Base-by-base conservation (phyloP, 2,797 vertebrate species). In the Propithecus deckenii region DNA sequence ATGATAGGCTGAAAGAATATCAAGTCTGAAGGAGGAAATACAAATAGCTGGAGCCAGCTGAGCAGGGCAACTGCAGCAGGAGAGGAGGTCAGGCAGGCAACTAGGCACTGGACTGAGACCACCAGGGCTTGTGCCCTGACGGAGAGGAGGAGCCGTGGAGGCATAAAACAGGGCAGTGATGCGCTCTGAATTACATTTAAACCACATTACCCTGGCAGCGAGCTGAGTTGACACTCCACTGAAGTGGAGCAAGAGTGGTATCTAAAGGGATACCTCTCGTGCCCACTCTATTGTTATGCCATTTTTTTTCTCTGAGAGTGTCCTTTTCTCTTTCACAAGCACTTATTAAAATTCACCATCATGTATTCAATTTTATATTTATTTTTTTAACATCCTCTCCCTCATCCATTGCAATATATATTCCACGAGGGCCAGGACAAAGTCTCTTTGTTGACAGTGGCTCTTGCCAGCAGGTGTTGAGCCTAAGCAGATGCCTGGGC, bases 161-260 rank as follows among this genome's bases (percentile, higher is more conserved):
- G 55, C 0, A 4, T 12, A 28, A 15, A 48, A 32, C 25, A 30
- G 1, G 25, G 28, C 5, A 8, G 3, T 6, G 4, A 2, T 15
- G 3, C 28, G 7, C 5, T 59, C 84, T 20, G 14, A 46, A 18
- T 48, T 38, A 46, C 4, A 2, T 38, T 84, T 32, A 38, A 28
- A 32, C 41, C 4, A 0, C 2, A 46, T 20, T 3, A 15, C 7
- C 1, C 0, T 30, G 12, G 22, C 20, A 48, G 10, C 1, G 1
- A n/a, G 32, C 23, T 32, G 8, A 10, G 1, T 17, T 41, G 48
- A 52, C 20, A 30, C 11, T 25, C 3, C 7, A 17, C 30, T 32
- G 23, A 28, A 48, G 3, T 18, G 41, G n/a, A 25, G 5, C 15
- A 30, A 12, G 20, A 2, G 46, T 28, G 11, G 3, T 17, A 7